phyloP scores from a whole-genome alignment of 2,113 vertebrate species.

The Oncorhynchus clarkii region DNA sequence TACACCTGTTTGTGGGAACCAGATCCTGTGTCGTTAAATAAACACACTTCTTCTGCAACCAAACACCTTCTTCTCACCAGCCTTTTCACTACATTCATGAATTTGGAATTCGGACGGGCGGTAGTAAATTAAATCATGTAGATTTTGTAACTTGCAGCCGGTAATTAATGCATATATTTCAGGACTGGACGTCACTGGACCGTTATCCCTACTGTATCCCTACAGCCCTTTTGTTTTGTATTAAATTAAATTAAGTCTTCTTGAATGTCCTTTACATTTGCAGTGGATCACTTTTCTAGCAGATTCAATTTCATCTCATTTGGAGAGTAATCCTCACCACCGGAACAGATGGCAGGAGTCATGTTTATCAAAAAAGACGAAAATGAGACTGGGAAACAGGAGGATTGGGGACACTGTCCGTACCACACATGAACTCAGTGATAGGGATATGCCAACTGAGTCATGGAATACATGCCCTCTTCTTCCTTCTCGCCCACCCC shows the following conservation, averaged over 20 bases:
- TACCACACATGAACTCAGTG: conserved; percentile 67
- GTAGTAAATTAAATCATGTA: not conserved
- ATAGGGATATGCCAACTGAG: conserved; percentile 61
- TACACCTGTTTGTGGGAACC: not conserved
- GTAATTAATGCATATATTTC: not conserved
- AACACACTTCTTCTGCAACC: not conserved
- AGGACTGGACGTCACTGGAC: too few relatives aligned
- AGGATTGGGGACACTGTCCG: conserved; percentile 37
- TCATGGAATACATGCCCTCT: conserved; percentile 22
- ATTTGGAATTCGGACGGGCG: not conserved
- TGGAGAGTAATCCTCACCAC: conserved; percentile 36
- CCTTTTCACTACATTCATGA: not conserved
- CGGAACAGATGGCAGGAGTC: conserved; percentile 77
- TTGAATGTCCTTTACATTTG: conserved; percentile 12
- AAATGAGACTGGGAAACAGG: conserved; percentile 68
- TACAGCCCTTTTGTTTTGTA: too few relatives aligned
- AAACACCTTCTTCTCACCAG: not conserved
- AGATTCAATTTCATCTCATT: conserved; percentile 60
- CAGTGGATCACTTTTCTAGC: conserved; percentile 71
- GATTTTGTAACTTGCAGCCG: too few relatives aligned
- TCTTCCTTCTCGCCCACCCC: not conserved
- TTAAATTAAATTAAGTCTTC: too few relatives aligned
- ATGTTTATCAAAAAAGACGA: conserved; percentile 81
- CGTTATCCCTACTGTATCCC: too few relatives aligned
- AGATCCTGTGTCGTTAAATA: not conserved